phyloP scores from a whole-genome alignment of 2,888 invertebrate genomes.

The Neoitamus cyanurus region DNA sequence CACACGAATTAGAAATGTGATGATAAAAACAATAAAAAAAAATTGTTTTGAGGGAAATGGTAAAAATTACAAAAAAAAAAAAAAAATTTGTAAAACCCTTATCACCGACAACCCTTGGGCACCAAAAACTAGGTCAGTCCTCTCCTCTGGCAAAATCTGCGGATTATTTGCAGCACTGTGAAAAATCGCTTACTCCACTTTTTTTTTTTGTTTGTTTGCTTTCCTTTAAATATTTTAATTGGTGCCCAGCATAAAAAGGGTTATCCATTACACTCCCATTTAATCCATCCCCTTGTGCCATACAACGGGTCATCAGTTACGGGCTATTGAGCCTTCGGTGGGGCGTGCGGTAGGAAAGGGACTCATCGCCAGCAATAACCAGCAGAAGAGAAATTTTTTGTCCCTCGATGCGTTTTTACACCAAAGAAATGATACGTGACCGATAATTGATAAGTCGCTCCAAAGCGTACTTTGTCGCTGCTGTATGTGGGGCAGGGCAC shows the following conservation, averaged over 20 bases:
- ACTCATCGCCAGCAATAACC: no score
- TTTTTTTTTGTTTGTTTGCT: not conserved
- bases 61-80: not conserved
- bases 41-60: not conserved
- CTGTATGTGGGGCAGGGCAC: no score
- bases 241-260: not conserved
- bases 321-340: no score
- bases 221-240: not conserved
- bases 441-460: no score
- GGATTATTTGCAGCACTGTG: not conserved
- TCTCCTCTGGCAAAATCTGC: not conserved
- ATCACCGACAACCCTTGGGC: not conserved
- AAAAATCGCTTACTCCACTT: not conserved
- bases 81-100: not conserved
- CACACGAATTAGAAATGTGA: not conserved
- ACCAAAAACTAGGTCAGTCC: not conserved
- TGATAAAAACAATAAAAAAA: not conserved
- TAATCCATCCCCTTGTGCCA: not conserved
- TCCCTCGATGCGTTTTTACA: no score
- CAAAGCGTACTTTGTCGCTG: no score
- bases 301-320: not conserved
- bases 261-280: not conserved
- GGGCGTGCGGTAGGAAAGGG: no score
- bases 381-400: no score
- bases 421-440: no score